Evolutionary conservation across 2,888 invertebrate species (phyloP).

Genomic region (Napeogenes inachia): DNA sequence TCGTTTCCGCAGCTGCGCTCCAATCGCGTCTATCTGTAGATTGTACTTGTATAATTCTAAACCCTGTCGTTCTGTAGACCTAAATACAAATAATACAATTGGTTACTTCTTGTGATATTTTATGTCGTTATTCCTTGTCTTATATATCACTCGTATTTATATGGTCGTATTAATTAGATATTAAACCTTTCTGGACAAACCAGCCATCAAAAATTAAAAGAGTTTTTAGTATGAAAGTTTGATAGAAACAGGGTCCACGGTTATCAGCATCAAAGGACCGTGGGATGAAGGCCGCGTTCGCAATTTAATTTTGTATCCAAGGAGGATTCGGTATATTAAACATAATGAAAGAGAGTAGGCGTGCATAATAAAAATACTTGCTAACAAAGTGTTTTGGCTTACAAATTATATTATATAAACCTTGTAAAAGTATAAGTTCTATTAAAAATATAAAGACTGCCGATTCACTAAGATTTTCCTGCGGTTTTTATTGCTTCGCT

Average conservation of each 20-base stretch:
- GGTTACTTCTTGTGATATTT: too few species aligned
- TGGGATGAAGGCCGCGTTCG: conserved; percentile 41
- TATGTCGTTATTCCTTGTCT: neutral
- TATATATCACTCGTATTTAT: neutral
- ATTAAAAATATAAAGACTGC: neutral
- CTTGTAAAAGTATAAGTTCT: neutral
- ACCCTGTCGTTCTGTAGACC: neutral
- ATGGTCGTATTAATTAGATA: neutral
- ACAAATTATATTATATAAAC: neutral
- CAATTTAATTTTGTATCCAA: conserved; percentile 55
- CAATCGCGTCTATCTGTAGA: conserved; percentile 17
- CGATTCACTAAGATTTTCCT: too few species aligned
- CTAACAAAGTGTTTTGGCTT: conserved; percentile 7
- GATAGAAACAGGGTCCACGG: conserved; percentile 11
- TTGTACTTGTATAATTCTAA: neutral
- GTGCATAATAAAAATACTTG: conserved; percentile 28
- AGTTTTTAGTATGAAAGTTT: conserved; percentile 18
- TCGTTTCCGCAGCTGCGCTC: conserved; percentile 56
- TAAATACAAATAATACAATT: too few species aligned
- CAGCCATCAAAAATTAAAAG: conserved; percentile 5
- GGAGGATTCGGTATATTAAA: conserved; percentile 43
- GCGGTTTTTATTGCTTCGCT: too few species aligned
- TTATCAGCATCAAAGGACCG: conserved; percentile 6
- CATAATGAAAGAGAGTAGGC: conserved; percentile 44
- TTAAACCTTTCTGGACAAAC: neutral